phyloP scores from a whole-genome alignment of 2,888 invertebrate species.

The Epistrophe eligans region DNA sequence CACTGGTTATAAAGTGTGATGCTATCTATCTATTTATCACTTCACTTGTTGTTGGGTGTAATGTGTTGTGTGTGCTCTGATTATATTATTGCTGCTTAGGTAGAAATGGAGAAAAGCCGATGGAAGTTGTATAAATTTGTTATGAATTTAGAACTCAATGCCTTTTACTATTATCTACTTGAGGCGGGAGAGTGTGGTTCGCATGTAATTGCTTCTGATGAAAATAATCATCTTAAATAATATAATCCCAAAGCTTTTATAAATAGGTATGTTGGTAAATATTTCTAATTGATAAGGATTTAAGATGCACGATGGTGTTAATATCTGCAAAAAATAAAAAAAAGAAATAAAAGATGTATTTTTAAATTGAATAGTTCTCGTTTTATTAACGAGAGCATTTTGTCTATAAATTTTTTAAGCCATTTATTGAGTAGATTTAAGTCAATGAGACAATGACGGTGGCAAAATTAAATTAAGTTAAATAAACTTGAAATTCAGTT shows the following conservation, averaged over 20 bases:
- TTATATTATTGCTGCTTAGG: slow-evolving; percentile 5
- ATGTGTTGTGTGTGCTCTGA: not conserved
- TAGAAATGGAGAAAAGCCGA: not conserved
- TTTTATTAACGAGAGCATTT: not conserved
- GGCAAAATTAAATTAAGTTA: not conserved
- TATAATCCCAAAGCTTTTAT: slow-evolving; percentile 47
- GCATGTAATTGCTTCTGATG: slow-evolving; percentile 38
- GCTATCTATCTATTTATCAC: not conserved
- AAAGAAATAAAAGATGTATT: not conserved
- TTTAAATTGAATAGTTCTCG: not conserved
- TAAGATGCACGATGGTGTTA: slow-evolving; percentile 1
- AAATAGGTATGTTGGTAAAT: slow-evolving; percentile 44
- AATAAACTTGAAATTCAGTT: not conserved
- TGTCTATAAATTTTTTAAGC: not conserved
- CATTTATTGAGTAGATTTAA: not conserved
- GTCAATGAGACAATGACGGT: slow-evolving; percentile 9
- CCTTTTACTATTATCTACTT: not conserved
- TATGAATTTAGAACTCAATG: slow-evolving; percentile 12
- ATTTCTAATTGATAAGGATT: slow-evolving; percentile 60
- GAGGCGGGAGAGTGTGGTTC: not conserved
- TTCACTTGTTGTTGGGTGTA: not conserved
- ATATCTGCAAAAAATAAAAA: slow-evolving; percentile 51
- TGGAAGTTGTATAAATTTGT: slow-evolving; percentile 6
- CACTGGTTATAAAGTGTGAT: slow-evolving; percentile 10
- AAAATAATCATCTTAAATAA: slow-evolving; percentile 56